phyloP scores from a whole-genome alignment of 2,113 vertebrate species.

The Burhinus bistriatus region DNA sequence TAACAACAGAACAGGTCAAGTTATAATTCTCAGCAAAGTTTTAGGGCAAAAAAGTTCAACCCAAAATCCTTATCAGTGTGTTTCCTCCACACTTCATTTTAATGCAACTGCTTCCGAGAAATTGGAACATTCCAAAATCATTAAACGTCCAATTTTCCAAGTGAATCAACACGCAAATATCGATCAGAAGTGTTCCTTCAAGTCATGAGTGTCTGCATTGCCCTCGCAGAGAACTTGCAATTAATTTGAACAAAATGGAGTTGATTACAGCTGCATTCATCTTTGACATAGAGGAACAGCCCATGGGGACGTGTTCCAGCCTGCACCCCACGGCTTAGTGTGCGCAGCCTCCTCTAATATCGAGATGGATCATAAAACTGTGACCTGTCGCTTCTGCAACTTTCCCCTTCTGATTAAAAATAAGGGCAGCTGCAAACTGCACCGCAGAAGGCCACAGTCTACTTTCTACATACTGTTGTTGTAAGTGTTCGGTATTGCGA shows the following conservation, averaged over 20 bases:
- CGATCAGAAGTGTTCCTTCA: neutral
- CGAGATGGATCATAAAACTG: neutral
- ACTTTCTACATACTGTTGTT: neutral
- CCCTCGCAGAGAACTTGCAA: neutral
- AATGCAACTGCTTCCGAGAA: neutral
- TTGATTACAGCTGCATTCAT: neutral
- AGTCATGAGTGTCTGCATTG: neutral
- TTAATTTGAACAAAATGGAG: neutral
- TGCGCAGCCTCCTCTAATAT: neutral
- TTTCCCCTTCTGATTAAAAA: neutral
- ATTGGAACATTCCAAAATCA: neutral
- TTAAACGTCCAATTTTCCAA: neutral
- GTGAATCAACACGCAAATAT: neutral
- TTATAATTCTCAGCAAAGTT: neutral
- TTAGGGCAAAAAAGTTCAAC: neutral
- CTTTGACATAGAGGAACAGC: neutral
- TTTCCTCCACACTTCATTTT: neutral
- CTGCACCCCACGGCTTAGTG: neutral
- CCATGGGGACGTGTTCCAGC: constrained; percentile 26
- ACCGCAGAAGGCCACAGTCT: neutral
- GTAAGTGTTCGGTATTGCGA: neutral
- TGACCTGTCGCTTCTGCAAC: constrained; percentile 18
- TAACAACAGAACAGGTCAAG: neutral
- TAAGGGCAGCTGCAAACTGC: neutral
- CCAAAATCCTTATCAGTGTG: neutral